Base-by-base conservation (phyloP, 2,888 invertebrate genomes). In the Clunio marinus region DNA sequence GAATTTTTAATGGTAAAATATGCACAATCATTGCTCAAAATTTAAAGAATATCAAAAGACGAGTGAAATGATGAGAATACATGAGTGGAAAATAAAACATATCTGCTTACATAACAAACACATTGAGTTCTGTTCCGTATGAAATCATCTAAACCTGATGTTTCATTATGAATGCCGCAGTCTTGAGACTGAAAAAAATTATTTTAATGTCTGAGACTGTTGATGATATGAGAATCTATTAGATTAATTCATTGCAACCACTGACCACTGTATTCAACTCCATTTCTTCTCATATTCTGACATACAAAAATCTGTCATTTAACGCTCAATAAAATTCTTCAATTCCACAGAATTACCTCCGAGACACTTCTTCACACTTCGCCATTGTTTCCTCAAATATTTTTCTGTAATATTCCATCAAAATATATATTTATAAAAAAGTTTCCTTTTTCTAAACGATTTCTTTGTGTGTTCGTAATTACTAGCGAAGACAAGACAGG, bases 21-120 rank as follows among this genome's bases (percentile, higher is more conserved):
- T 37, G 65, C 51, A 65, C 10, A 65, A 51, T 65, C 65, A 65
- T 65, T 51, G 65, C 51, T 65, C 20, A 46, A 65, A 65, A 65
- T 65, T 65, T 65, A 27, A 51, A 65, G 22, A 20, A 59, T 1
- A 15, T 24, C 28, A 59, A 37, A 2, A 37, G 7, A 24, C 13
- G 15, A n/a, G n/a, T n/a, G n/a, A n/a, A n/a, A n/a, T n/a, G n/a
- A n/a, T n/a, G n/a, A n/a, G n/a, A n/a, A n/a, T n/a, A n/a, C n/a
- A 57, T 24, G 57, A 37, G 25, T 13, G 20, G 51, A 51, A 51
- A 51, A 51, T 22, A 51, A 51, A 51, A 51, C 51, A 51, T 51
- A 51, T 51, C 51, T 7, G 15, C 45, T 45, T 45, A 45, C 45
- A n/a, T n/a, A 45, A 45, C 45, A 45, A 45, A 45, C 45, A 45